These are phyloP conservation scores for Syrphus vitripennis DNA, from an alignment of 2,888 invertebrate species.

Conservation along the genomic window DNA sequence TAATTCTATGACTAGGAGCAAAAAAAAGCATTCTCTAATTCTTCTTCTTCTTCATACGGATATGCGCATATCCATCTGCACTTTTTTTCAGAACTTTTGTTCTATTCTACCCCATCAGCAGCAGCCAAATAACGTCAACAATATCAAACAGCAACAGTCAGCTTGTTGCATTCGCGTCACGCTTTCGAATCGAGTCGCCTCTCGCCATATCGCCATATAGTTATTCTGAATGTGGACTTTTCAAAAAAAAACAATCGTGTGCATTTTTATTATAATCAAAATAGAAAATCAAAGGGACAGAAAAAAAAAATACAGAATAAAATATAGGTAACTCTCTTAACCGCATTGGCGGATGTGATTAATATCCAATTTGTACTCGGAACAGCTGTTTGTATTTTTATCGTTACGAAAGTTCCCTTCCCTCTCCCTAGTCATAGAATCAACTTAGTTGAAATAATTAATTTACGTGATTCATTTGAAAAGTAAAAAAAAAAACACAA, in stretches of 20 bases:
- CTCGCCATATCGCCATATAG: too few relatives aligned
- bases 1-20: not conserved
- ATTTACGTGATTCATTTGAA: not conserved
- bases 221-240: slow-evolving; percentile 30
- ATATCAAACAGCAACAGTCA: slow-evolving; percentile 54
- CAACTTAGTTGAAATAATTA: not conserved
- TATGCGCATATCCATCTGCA: slow-evolving; percentile 67
- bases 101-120: not conserved
- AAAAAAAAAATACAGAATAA: not conserved
- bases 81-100: slow-evolving; percentile 43
- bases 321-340: slow-evolving; percentile 7
- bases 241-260: slow-evolving; percentile 43
- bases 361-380: not conserved
- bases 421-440: not conserved
- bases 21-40: not conserved
- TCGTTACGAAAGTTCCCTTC: not conserved
- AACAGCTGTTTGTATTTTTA: slow-evolving; percentile 57
- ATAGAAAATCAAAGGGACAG: slow-evolving; percentile 1
- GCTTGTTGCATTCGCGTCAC: slow-evolving; percentile 71
- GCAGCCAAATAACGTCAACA: slow-evolving; percentile 45
- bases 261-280: slow-evolving; percentile 29
- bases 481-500: not conserved
- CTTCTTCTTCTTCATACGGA: slow-evolving; percentile 1
- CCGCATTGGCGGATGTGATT: slow-evolving; percentile 46
- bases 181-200: slow-evolving; percentile 47